phyloP scores from a whole-genome alignment of 2,797 vertebrate species.

The Brachyrhaphis roseni region DNA sequence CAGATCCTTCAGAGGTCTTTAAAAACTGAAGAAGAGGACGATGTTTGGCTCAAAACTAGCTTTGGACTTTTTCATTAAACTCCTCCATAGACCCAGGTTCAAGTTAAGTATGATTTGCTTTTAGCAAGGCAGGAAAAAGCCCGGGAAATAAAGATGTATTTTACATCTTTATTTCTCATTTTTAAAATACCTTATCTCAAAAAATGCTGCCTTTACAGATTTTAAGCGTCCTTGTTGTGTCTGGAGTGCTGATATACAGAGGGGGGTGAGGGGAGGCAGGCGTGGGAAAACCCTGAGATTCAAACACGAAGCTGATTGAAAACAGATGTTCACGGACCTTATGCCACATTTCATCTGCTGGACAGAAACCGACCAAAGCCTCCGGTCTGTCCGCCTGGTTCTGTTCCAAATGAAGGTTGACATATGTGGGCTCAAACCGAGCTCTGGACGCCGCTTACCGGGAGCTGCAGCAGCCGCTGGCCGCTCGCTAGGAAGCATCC shows the following conservation, averaged over 20 bases:
- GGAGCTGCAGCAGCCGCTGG: constrained; percentile 1
- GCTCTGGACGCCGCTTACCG: background rate
- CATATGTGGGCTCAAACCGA: background rate
- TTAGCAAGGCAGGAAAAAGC: background rate
- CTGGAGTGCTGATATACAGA: background rate
- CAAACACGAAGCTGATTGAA: constrained; percentile 33
- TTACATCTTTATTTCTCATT: background rate
- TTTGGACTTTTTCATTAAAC: background rate
- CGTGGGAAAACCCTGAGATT: constrained; percentile 25
- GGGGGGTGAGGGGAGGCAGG: background rate
- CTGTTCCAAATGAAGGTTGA: background rate
- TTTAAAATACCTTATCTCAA: background rate
- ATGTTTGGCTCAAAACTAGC: background rate
- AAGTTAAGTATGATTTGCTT: background rate
- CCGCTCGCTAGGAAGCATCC: constrained; percentile 26
- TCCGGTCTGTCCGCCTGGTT: background rate
- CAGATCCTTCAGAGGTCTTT: background rate
- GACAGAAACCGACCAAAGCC: background rate
- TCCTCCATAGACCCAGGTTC: no score
- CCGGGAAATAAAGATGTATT: background rate
- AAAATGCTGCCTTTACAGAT: background rate
- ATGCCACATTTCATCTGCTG: background rate
- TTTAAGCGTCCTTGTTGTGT: background rate
- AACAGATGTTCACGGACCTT: constrained; percentile 48
- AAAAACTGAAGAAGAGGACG: background rate